Base-by-base conservation (phyloP, 2,797 vertebrate species). In the Pseudochirops corinnae region DNA sequence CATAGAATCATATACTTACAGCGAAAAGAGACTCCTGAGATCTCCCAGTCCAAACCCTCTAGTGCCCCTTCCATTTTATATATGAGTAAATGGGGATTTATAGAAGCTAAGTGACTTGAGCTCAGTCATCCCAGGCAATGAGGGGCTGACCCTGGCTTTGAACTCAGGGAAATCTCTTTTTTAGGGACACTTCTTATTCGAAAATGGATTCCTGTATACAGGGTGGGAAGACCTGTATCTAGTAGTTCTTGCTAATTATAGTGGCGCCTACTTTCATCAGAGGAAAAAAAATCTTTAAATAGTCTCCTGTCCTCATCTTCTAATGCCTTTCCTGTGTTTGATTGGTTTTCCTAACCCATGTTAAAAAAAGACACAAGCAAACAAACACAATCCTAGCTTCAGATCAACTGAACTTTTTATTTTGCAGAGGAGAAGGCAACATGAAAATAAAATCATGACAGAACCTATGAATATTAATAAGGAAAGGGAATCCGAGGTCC, bases 391-490 rank as follows among this genome's bases (percentile, higher is more conserved):
- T 95, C 95, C n/a, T 93, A 21, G 5, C 6, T 13, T 16, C 33
- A 21, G 18, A 74, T 74, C 18, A 74, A 21, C n/a, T 39, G 95
- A 97, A 93, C 55, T 94, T 95, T 97, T 96, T 94, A 91, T 96
- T 94, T 96, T 96, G 97, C 94, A 94, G 96, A 91, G 91, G 90
- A 96, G 96, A 95, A 98, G 90, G 96, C 93, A 95, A 90, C 92
- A 97, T 97, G 97, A 97, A 98, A 98, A 98, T 98, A 96, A 96
- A 97, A 94, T 93, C 97, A 94, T 55, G 94, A 94, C 92, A 95
- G 50, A 94, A 90, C 1, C 95, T 58, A 98, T 97, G 97, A 96
- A 97, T 98, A 98, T 98, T 98, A 97, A 97, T 97, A 97, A 91
- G 92, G 94, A 96, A 96, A 96, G 94, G 93, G 96, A 96, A 55